phyloP scores from a whole-genome alignment of 2,797 vertebrate genomes.

The Pangasius mekongensis region DNA sequence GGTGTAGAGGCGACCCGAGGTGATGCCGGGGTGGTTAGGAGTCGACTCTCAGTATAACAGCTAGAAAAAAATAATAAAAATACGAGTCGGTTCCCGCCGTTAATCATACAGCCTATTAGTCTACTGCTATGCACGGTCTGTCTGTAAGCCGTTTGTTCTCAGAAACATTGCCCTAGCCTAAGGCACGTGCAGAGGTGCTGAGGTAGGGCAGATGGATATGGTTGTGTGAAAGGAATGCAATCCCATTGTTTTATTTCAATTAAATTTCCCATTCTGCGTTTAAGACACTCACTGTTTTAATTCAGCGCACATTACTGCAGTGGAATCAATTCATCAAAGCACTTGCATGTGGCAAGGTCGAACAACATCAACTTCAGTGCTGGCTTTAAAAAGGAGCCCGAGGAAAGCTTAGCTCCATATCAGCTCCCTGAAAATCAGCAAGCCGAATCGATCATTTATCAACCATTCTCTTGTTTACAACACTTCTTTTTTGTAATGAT shows the following conservation, averaged over 20 bases:
- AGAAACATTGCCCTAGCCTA: neutral
- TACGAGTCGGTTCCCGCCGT: neutral
- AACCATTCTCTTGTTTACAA: neutral
- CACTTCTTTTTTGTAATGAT: neutral
- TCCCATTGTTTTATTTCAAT: neutral
- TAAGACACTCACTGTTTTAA: neutral
- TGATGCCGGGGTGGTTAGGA: too few species aligned
- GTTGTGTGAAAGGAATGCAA: neutral
- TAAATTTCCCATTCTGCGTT: neutral
- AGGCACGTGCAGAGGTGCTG: neutral
- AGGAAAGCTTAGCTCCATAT: neutral
- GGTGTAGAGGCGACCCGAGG: neutral
- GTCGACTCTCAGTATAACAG: neutral
- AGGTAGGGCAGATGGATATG: neutral
- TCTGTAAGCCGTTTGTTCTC: neutral
- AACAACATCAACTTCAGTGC: conserved; percentile 12
- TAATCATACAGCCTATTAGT: neutral
- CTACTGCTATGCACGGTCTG: neutral
- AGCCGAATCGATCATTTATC: neutral
- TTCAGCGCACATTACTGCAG: neutral
- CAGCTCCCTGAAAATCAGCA: neutral
- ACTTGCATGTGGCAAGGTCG: conserved; percentile 28
- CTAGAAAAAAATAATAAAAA: neutral
- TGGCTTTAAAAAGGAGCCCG: neutral
- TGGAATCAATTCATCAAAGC: conserved; percentile 24